Conservation (phyloP, 2,888 invertebrate genomes). For the Drosophila kanekoi region DNA sequence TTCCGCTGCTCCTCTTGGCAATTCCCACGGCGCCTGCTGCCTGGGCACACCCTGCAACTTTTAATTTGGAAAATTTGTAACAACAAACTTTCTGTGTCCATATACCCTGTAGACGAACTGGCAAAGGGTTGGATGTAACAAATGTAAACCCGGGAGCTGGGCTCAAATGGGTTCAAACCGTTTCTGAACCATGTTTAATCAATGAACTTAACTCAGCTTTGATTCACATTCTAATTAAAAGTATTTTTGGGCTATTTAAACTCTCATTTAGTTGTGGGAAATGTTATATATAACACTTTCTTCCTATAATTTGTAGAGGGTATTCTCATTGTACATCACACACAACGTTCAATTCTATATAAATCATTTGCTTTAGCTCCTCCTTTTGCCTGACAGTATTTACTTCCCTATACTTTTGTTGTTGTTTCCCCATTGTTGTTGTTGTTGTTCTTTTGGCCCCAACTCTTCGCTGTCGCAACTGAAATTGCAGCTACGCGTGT, state of each 20-base stretch:
- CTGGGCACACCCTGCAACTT: conserved; percentile 49
- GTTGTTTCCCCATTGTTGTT: conserved; percentile 13
- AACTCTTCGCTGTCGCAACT: conserved; percentile 4
- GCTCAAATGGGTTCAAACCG: too few species aligned
- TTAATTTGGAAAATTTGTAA: conserved; percentile 78
- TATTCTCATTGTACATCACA: conserved; percentile 2
- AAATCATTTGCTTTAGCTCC: conserved; percentile 30
- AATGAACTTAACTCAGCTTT: too few species aligned
- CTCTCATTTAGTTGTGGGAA: not conserved
- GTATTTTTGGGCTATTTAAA: too few species aligned
- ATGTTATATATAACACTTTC: not conserved
- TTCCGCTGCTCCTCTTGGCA: conserved; percentile 28
- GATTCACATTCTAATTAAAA: too few species aligned
- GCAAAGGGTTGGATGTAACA: not conserved
- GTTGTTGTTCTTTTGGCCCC: conserved; percentile 11
- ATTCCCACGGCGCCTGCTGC: conserved; percentile 24
- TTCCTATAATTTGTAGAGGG: not conserved
- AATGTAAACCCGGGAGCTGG: not conserved
- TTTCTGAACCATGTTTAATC: too few species aligned
- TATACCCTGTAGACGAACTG: conserved; percentile 32
- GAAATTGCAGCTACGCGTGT: conserved; percentile 30
- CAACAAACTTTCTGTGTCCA: conserved; percentile 49
- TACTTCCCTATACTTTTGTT: conserved; percentile 23
- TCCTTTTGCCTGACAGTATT: conserved; percentile 37
- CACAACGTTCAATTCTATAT: not conserved